phyloP scores from a whole-genome alignment of 2,888 invertebrate species.

The Chymomyza fuscimana region DNA sequence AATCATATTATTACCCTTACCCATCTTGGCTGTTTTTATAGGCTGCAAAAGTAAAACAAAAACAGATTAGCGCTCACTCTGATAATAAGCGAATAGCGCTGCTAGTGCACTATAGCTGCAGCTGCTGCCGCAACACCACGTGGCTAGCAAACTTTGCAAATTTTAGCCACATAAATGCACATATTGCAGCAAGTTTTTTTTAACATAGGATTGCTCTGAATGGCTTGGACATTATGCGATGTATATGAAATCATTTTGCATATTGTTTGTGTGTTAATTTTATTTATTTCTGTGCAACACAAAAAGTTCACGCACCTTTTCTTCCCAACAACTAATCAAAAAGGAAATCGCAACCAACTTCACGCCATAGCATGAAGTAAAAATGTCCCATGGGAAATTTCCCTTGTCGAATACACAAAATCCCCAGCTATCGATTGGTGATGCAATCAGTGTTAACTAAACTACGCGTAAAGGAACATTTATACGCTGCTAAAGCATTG shows the following conservation, averaged over 20 bases:
- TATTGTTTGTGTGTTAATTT: conserved; percentile 23
- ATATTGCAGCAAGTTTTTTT: conserved; percentile 7
- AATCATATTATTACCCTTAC: conserved; percentile 98
- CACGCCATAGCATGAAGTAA: conserved; percentile 34
- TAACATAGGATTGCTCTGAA: background rate
- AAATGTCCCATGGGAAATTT: conserved; percentile 49
- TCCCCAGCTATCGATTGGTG: conserved; percentile 72
- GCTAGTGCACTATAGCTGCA: background rate
- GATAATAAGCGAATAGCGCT: conserved; percentile 48
- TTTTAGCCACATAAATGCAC: conserved; percentile 24
- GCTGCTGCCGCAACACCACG: conserved; percentile 56
- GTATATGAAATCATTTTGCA: conserved; percentile 14
- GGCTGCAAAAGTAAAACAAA: conserved; percentile 46
- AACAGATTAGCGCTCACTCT: conserved; percentile 8
- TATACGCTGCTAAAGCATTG: conserved; percentile 34
- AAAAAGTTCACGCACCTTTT: conserved; percentile 73
- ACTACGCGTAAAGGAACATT: conserved; percentile 41
- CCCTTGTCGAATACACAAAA: conserved; percentile 40
- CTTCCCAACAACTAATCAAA: conserved; percentile 78
- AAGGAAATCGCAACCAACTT: conserved; percentile 77
- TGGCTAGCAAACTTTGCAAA: conserved; percentile 44
- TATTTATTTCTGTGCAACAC: conserved; percentile 33
- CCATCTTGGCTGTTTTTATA: conserved; percentile 81
- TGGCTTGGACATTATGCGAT: background rate
- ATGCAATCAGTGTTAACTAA: conserved; percentile 63